Conservation (phyloP, 2,797 vertebrate species). For the Aldrovandia affinis region DNA sequence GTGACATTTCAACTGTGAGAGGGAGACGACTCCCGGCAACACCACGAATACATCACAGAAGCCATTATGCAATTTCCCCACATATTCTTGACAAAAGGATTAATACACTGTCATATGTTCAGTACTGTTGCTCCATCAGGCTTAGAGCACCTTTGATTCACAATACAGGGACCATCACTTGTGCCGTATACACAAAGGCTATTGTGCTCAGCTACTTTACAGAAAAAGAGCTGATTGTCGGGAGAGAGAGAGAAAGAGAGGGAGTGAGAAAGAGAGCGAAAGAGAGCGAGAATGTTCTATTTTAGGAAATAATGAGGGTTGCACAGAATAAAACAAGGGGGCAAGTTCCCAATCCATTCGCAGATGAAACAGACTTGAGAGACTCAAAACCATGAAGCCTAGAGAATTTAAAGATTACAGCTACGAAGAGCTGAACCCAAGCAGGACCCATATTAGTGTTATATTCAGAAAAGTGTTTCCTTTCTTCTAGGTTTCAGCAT, state of each 20-base stretch:
- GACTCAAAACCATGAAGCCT: background rate
- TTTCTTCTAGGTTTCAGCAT: background rate
- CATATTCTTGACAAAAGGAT: constrained; percentile 19
- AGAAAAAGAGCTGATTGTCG: background rate
- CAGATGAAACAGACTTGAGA: constrained; percentile 29
- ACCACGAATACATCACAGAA: background rate
- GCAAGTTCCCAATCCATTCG: background rate
- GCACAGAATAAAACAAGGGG: constrained; percentile 26
- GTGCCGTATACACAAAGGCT: background rate
- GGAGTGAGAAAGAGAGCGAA: background rate
- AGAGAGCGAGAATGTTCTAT: constrained; percentile 17
- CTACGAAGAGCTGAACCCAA: background rate
- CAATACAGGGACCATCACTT: background rate
- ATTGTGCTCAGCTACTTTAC: background rate
- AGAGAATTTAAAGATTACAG: constrained; percentile 5
- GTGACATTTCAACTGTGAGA: background rate
- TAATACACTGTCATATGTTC: constrained; percentile 7
- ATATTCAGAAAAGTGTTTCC: background rate
- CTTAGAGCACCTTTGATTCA: background rate
- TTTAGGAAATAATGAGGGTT: constrained; percentile 31
- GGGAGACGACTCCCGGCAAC: background rate
- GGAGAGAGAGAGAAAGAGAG: background rate
- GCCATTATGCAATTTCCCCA: constrained; percentile 4
- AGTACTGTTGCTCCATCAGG: background rate
- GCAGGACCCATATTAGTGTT: background rate